Conservation (phyloP, 2,888 invertebrate species). For the Oligia strigilis region DNA sequence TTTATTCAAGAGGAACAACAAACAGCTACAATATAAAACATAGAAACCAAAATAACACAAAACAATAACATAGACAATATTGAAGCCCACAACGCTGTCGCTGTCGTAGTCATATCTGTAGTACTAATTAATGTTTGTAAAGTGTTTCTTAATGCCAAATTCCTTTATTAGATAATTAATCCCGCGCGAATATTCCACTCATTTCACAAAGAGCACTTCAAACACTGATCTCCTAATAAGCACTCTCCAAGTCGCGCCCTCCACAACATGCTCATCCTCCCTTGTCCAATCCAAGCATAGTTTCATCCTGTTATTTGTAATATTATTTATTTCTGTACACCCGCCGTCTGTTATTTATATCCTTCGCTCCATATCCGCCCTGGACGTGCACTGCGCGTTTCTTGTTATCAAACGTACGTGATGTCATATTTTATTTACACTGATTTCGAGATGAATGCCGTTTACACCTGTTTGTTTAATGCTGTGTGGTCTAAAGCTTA, state of each 20-base stretch:
- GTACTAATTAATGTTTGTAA: neutral
- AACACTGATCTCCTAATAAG: slow-evolving; percentile 6
- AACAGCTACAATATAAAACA: too few species aligned
- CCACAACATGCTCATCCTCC: slow-evolving; percentile 27
- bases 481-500: slow-evolving; percentile 16
- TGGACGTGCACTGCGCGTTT: slow-evolving; percentile 6
- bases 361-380: slow-evolving; percentile 34
- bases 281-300: slow-evolving; percentile 41
- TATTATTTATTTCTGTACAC: slow-evolving; percentile 63
- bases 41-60: too few species aligned
- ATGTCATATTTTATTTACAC: slow-evolving; percentile 47
- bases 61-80: too few species aligned
- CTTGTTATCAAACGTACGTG: slow-evolving; percentile 34
- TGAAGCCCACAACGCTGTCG: too few species aligned
- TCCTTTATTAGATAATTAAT: slow-evolving; percentile 8
- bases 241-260: slow-evolving; percentile 1
- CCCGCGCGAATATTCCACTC: slow-evolving; percentile 15
- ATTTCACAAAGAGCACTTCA: slow-evolving; percentile 12
- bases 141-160: neutral
- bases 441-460: slow-evolving; percentile 28
- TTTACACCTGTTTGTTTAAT: slow-evolving; percentile 23
- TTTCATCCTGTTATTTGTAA: slow-evolving; percentile 57
- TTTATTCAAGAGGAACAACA: too few species aligned
- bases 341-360: slow-evolving; percentile 57
- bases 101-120: neutral